Conservation (phyloP, 1,140 invertebrate species). For the Leguminivora glycinivorella region DNA sequence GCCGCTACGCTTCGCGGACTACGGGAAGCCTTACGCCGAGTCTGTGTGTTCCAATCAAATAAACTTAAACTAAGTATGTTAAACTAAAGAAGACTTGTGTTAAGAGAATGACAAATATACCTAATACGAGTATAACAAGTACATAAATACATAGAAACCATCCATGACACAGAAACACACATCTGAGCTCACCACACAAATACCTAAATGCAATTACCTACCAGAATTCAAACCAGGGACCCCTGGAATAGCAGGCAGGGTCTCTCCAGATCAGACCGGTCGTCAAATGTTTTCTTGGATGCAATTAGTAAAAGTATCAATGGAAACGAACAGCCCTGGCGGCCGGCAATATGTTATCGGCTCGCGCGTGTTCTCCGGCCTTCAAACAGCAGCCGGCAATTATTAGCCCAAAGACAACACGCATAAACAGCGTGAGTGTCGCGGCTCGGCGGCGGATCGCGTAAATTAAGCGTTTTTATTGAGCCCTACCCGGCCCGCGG, state of each 20-base stretch:
- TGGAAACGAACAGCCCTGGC: neutral
- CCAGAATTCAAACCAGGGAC: too few relatives aligned
- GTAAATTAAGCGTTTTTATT: constrained; percentile 77
- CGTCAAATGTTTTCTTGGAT: neutral
- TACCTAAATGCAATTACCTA: too few relatives aligned
- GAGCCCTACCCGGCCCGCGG: constrained; percentile 45
- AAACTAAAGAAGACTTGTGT: too few relatives aligned
- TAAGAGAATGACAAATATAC: too few relatives aligned
- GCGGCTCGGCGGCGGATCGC: constrained; percentile 55
- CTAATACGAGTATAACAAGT: too few relatives aligned
- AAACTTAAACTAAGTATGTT: too few relatives aligned
- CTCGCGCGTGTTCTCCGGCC: constrained; percentile 37
- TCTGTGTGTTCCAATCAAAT: neutral
- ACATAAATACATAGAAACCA: too few relatives aligned
- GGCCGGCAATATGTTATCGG: neutral
- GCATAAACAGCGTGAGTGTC: constrained; percentile 75
- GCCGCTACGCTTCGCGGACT: neutral
- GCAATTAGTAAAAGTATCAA: neutral
- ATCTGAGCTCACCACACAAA: too few relatives aligned
- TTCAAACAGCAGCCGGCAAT: constrained; percentile 47
- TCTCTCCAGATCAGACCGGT: too few relatives aligned
- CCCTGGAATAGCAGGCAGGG: too few relatives aligned
- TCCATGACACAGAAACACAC: too few relatives aligned
- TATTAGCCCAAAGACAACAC: constrained; percentile 75
- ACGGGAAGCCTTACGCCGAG: neutral